Base-by-base conservation (phyloP, 1,140 invertebrate genomes). In the Panagrolaimus sp. region DNA sequence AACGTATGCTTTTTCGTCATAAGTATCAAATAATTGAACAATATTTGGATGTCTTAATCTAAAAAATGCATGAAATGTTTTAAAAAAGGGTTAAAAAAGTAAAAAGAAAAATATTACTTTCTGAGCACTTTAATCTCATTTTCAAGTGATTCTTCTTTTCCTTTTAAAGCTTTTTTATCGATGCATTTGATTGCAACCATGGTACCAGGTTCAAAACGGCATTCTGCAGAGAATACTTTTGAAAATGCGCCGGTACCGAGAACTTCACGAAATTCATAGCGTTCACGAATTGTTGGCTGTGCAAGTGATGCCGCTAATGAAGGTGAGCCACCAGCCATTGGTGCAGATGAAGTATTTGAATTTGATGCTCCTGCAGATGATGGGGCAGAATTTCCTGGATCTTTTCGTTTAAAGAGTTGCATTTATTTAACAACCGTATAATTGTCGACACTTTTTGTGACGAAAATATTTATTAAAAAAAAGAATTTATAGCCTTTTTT, bases 111-210 rank as follows among this genome's bases (percentile, higher is more conserved):
- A n/a, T 23, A 44, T 87, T 87, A 97, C 91, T 92, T 93, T 86
- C 93, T 87, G 44, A 98, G 86, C n/a, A 98, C 95, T 86, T 91
- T 90, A 78, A 98, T 97, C 89, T 98, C 96, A 87, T 99, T 98
- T 84, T 98, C 94, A 82, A 98, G 86, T 1, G 96, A 96, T 85
- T 98, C 96, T 85, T 99, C 96, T 85, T 98, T 98, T 25, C 96
- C 96, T 85, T 96, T 96, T 11, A 99, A 86, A 7, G 94, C 94
- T 84, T 96, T 95, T 83, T 97, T 96, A 86, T 99, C 94, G 80
- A 99, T 99, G 82, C 98, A 97, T 88, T 99, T 99, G 65, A 98
- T 92, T 9, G 96, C 96, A 85, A 90, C 93, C 87, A 96, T 89
- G 83, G 91, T 89, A 23, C 91, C 92, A 1, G 89, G 88, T 74